These are phyloP conservation scores for Illadopsis cleaveri DNA, from an alignment of 2,113 vertebrate species.

Conservation along the genomic window DNA sequence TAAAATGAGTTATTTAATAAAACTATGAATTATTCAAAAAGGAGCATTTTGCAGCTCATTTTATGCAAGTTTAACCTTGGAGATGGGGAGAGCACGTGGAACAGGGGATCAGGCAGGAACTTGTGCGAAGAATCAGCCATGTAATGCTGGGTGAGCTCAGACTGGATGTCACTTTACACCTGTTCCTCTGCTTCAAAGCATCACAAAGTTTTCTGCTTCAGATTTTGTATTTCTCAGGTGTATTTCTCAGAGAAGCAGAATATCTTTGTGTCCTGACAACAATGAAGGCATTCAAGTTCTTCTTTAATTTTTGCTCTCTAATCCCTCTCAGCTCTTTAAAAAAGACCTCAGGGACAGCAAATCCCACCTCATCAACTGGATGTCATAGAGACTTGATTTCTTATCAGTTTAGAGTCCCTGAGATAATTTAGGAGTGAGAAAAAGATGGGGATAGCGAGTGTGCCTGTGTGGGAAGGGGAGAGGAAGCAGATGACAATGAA, in stretches of 20 bases:
- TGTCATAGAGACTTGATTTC: background rate
- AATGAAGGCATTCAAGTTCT: background rate
- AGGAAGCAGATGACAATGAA: background rate
- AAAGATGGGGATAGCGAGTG: background rate
- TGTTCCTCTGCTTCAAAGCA: background rate
- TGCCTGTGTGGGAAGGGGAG: background rate
- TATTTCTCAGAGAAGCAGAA: background rate
- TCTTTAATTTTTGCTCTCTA: background rate
- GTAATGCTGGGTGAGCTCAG: background rate
- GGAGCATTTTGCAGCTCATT: background rate
- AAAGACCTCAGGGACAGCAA: background rate
- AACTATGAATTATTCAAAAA: conserved; percentile 23
- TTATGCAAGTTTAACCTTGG: conserved; percentile 4
- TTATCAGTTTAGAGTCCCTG: background rate
- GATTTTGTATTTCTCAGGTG: background rate
- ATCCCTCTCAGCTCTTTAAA: background rate
- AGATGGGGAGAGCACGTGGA: background rate
- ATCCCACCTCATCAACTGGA: background rate
- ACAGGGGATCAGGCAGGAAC: background rate
- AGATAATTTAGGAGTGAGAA: background rate
- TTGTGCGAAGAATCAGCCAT: background rate
- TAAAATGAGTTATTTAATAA: conserved; percentile 9
- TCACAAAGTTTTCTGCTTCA: background rate
- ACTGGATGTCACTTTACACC: background rate
- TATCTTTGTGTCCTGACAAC: background rate